Evolutionary conservation across 2,113 vertebrate species (phyloP).

Genomic region (Irena cyanogastra): DNA sequence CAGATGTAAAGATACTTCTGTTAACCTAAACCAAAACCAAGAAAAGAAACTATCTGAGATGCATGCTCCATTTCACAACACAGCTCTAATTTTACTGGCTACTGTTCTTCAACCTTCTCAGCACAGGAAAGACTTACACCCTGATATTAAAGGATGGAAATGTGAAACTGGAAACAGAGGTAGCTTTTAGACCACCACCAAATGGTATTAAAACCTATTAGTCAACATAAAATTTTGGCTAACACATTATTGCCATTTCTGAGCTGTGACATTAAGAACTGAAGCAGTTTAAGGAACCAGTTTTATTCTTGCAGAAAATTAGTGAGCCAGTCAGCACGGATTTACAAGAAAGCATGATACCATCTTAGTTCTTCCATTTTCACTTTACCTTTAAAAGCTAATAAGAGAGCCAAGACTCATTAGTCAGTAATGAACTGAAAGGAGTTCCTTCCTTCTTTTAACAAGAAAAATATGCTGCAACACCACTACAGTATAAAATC

Average conservation of each 20-base stretch:
- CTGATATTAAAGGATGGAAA: not conserved
- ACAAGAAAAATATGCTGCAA: not conserved
- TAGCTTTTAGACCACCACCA: not conserved
- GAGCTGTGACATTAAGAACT: not conserved
- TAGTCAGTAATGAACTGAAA: not conserved
- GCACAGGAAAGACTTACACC: not conserved
- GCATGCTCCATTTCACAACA: conserved; percentile 20
- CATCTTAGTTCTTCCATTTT: not conserved
- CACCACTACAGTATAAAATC: not conserved
- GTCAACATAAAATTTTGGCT: not conserved
- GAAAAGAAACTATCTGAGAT: conserved; percentile 61
- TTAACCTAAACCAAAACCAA: conserved; percentile 65
- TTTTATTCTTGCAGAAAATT: not conserved
- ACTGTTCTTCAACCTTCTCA: not conserved
- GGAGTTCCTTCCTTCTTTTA: not conserved
- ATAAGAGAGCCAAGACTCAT: not conserved
- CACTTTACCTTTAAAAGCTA: not conserved
- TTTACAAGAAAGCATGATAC: conserved; percentile 10
- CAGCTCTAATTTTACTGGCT: not conserved
- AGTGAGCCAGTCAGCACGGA: not conserved
- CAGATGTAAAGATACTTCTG: conserved; percentile 56
- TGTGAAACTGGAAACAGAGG: not conserved
- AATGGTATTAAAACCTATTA: not conserved
- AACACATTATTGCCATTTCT: not conserved
- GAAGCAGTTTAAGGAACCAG: not conserved